These are phyloP conservation scores for Leptarthrus brevirostris DNA, from an alignment of 2,888 invertebrate species.

Conservation along the genomic window DNA sequence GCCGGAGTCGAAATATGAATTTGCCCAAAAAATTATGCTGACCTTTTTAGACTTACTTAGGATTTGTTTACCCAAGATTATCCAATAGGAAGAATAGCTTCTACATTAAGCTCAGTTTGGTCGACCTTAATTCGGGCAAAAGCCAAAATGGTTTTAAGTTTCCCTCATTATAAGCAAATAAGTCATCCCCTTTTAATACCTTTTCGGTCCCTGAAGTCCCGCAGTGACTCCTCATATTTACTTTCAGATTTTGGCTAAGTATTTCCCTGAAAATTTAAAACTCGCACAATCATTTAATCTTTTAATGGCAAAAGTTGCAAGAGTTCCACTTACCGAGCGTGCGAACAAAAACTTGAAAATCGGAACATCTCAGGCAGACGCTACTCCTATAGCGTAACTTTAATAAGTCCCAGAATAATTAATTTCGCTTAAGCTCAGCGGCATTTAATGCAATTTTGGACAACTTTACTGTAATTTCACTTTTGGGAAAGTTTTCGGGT, in stretches of 20 bases:
- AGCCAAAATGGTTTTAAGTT: background rate
- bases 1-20: conserved; percentile 7
- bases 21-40: conserved; percentile 10
- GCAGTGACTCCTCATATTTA: conserved; percentile 25
- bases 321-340: conserved; percentile 14
- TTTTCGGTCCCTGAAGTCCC: background rate
- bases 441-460: conserved; percentile 35
- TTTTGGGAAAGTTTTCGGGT: background rate
- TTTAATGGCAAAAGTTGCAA: conserved; percentile 30
- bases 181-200: conserved; percentile 38
- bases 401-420: conserved; percentile 38
- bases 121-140: conserved; percentile 3
- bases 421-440: conserved; percentile 36
- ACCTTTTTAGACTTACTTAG: conserved; percentile 39
- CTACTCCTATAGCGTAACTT: background rate
- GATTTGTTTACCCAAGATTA: conserved; percentile 41
- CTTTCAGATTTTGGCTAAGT: background rate
- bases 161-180: conserved; percentile 44
- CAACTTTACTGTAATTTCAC: conserved; percentile 38
- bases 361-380: conserved; percentile 1
- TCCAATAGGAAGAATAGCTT: conserved; percentile 11
- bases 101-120: conserved; percentile 15
- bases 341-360: conserved; percentile 4
- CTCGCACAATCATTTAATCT: conserved; percentile 39
- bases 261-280: conserved; percentile 12